Evolutionary conservation across 1,140 invertebrate species (phyloP).

Genomic region (Portunus trituberculatus): DNA sequence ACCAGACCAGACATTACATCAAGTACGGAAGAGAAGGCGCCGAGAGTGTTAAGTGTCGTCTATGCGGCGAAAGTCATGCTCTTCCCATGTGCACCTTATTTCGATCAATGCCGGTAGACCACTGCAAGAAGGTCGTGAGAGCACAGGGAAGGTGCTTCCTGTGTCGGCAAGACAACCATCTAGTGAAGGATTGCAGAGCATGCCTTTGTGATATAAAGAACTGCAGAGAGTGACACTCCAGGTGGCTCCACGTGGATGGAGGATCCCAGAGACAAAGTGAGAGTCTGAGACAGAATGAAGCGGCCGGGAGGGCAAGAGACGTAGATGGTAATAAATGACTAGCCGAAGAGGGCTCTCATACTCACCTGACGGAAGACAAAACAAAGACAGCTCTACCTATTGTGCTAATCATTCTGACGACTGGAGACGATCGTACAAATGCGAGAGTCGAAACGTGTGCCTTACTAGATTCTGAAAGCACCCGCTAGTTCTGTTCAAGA

Average conservation of each 20-base stretch:
- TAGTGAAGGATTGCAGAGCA: too few species aligned
- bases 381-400: neutral
- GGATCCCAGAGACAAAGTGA: too few species aligned
- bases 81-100: too few species aligned
- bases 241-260: neutral
- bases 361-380: neutral
- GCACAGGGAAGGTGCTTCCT: too few species aligned
- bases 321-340: neutral
- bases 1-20: too few species aligned
- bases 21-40: too few species aligned
- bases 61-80: too few species aligned
- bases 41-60: too few species aligned
- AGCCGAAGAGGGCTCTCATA: neutral
- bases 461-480: neutral
- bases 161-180: neutral
- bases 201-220: neutral
- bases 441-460: neutral
- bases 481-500: slow-evolving; percentile 6
- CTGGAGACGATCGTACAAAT: neutral
- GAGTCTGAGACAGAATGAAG: neutral
- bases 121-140: too few species aligned
- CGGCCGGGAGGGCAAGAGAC: neutral
- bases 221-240: neutral
- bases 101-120: too few species aligned
- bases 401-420: neutral